These are phyloP conservation scores for Tenebrosternarchus preto DNA, from an alignment of 2,113 vertebrate species.

Conservation along the genomic window DNA sequence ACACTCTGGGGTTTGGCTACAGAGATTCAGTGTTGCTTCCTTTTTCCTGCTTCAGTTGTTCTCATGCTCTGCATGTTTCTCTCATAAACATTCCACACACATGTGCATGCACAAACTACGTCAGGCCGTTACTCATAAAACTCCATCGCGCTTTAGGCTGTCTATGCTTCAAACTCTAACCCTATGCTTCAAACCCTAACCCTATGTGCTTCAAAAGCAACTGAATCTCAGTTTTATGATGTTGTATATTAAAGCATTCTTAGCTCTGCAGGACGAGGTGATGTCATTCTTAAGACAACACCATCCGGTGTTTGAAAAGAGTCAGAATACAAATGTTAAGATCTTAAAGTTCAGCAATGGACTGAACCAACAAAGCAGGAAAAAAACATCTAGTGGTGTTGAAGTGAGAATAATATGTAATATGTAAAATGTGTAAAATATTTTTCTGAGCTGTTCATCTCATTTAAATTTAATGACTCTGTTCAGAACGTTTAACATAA, in stretches of 20 bases:
- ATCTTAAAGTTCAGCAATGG: no score
- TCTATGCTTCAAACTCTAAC: background rate
- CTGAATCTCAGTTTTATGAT: background rate
- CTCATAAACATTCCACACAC: background rate
- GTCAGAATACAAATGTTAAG: no score
- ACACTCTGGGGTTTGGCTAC: conserved; percentile 53
- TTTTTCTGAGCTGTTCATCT: no score
- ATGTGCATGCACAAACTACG: background rate
- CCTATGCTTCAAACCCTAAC: background rate
- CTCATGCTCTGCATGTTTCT: background rate
- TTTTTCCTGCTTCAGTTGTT: background rate
- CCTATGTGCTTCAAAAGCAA: no score
- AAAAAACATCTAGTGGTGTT: no score
- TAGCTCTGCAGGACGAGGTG: background rate
- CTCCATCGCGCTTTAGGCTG: background rate
- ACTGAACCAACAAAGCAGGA: no score
- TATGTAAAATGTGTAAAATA: no score
- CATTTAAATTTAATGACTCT: no score
- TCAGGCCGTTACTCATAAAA: background rate
- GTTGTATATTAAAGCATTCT: background rate
- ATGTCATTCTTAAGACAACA: no score
- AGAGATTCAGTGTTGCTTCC: conserved; percentile 51
- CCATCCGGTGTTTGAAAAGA: no score
- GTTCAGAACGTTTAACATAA: no score
- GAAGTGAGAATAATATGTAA: no score